Evolutionary conservation across 1,140 invertebrate species (phyloP).

Genomic region (Parapsyche elsis): DNA sequence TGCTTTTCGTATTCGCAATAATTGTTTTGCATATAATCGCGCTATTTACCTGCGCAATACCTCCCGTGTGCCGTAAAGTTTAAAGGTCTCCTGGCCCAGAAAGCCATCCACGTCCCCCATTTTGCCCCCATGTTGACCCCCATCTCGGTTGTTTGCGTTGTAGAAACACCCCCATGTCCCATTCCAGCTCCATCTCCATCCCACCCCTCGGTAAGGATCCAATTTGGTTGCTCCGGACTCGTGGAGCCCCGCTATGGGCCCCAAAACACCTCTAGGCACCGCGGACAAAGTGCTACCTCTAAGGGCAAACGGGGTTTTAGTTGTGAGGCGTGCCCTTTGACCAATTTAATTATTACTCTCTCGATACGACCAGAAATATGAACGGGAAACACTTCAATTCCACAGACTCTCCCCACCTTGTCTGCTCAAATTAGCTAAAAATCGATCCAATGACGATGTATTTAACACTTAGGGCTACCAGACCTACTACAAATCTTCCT

Average conservation of each 20-base stretch:
- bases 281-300: slow-evolving; percentile 15
- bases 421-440: no score
- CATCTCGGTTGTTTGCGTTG: slow-evolving; percentile 12
- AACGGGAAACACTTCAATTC: slow-evolving; percentile 30
- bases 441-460: no score
- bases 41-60: slow-evolving; percentile 27
- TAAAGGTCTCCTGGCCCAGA: slow-evolving; percentile 10
- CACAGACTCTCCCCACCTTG: background rate
- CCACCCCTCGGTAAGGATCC: slow-evolving; percentile 7
- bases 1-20: background rate
- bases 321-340: slow-evolving; percentile 23
- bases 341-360: slow-evolving; percentile 41
- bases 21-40: slow-evolving; percentile 36
- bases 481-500: no score
- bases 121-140: no score
- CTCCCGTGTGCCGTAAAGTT: slow-evolving; percentile 31
- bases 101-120: no score
- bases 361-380: slow-evolving; percentile 30
- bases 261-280: slow-evolving; percentile 9
- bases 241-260: background rate
- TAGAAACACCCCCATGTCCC: no score
- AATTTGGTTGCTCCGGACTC: slow-evolving; percentile 19
- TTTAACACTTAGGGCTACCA: no score
- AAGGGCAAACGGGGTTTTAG: background rate
- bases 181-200: background rate